A percentile compares a stretch with the other conserved stretches of the same genome.
phyloP scores from a whole-genome alignment of 2,888 invertebrate genomes.

The Cynaeus angustus region DNA sequence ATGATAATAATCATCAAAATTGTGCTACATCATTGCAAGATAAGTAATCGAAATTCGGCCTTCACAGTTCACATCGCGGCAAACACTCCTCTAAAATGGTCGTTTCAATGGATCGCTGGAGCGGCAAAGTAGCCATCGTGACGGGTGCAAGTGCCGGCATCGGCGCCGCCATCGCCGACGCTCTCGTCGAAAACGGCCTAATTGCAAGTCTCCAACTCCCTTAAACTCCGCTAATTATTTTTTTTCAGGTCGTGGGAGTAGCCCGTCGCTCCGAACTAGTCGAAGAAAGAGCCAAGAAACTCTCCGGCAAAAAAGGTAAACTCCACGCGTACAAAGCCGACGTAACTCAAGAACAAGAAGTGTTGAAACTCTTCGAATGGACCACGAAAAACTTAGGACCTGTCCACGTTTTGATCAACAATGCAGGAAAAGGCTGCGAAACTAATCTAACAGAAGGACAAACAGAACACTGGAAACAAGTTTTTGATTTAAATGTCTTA shows the following conservation, averaged over 20 bases:
- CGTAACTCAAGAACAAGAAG: neutral
- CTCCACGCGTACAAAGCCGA: conserved; percentile 5
- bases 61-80: no score
- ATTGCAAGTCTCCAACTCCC: neutral
- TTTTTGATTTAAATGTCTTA: neutral
- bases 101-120: neutral
- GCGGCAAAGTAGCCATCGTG: neutral
- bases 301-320: conserved; percentile 9
- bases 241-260: neutral
- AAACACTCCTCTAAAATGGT: neutral
- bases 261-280: conserved; percentile 1
- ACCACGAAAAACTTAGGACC: neutral
- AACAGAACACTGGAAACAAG: neutral
- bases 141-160: neutral
- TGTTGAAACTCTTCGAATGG: neutral
- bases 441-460: neutral
- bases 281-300: neutral
- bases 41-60: no score
- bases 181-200: neutral
- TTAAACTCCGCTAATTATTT: no score
- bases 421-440: neutral
- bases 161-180: neutral
- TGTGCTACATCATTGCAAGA: no score
- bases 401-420: neutral
- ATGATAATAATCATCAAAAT: no score